Evolutionary conservation across 2,113 vertebrate genomes (phyloP), one percentile per base, ranked within the genome.

Genomic region (Elanoides forficatus): DNA sequence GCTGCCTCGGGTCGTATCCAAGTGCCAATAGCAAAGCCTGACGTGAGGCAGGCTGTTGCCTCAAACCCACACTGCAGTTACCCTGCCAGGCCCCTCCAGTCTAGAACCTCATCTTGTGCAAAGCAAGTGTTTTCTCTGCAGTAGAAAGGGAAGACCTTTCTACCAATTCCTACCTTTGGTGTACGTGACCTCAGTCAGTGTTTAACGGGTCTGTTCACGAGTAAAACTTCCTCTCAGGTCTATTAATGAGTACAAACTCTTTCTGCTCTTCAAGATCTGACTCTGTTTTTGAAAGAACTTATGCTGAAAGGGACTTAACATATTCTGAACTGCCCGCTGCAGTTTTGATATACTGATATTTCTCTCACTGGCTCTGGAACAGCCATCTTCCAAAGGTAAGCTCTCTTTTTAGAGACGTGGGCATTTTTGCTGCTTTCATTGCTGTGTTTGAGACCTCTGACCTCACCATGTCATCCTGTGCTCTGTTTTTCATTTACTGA

Each of bases 11-110:
- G 50, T 80, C 3, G 0, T 30, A 62, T 70, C 86, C 79, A 71
- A 87, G 94, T 90, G 90, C 93, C 86, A 38, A 15, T 18, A 82
- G 88, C 90, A 60, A 94, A 92, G 76, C 45, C 83, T 13, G 78
- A 52, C 63, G 72, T 2, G 34, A 53, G 85, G 55, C 71, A 52
- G 82, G 40, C 1, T 2, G 14, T 34, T 43, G 58, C 29, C 38
- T 72, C 7, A 3, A 47, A 6, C 47, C 63, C 25, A 10, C 8
- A 1, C 36, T 2, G 17, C 38, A 3, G 19, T 53, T 29, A 23
- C 34, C 40, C 60, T 40, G 17, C 65, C 26, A 30, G 10, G 56
- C 43, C 15, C 7, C 12, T 53, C 38, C 10, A 0, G 2, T 34
- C 58, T 36, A 13, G 22, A 26, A 19, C 43, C 58, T 60, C 30